A percentile compares a stretch with the other conserved stretches of the same genome.
Conservation (phyloP, 2,113 vertebrate species). For the Periophthalmodon schlosseri region DNA sequence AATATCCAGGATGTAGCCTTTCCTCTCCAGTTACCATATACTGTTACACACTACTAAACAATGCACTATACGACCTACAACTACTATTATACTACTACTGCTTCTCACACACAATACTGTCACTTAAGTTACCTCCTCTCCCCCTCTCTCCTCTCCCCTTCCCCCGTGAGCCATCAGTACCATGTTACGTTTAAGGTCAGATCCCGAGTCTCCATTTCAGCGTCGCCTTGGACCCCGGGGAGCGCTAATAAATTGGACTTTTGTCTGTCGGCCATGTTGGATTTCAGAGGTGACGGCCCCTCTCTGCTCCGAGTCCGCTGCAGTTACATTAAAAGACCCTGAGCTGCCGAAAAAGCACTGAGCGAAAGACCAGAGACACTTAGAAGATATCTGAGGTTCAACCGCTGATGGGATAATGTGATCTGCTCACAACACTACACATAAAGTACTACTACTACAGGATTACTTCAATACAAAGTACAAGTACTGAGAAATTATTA, state of each 20-base stretch:
- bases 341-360: slow-evolving; percentile 17
- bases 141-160: background rate
- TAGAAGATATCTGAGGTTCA: background rate
- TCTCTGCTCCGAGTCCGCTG: background rate
- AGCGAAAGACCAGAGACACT: background rate
- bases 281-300: slow-evolving; percentile 40
- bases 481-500: no score
- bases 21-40: no score
- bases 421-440: background rate
- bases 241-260: slow-evolving; percentile 53
- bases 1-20: no score
- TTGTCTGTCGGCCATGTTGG: slow-evolving; percentile 57
- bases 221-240: slow-evolving; percentile 39
- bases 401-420: background rate
- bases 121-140: slow-evolving; percentile 11
- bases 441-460: background rate
- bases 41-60: no score
- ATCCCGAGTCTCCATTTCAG: slow-evolving; percentile 66
- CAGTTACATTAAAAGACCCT: slow-evolving; percentile 19
- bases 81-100: no score
- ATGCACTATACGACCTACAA: no score
- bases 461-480: no score
- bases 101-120: background rate
- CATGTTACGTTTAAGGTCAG: slow-evolving; percentile 68
- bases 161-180: slow-evolving; percentile 54